Conservation (phyloP, 2,113 vertebrate genomes). For the Ictidomys tridecemlineatus region DNA sequence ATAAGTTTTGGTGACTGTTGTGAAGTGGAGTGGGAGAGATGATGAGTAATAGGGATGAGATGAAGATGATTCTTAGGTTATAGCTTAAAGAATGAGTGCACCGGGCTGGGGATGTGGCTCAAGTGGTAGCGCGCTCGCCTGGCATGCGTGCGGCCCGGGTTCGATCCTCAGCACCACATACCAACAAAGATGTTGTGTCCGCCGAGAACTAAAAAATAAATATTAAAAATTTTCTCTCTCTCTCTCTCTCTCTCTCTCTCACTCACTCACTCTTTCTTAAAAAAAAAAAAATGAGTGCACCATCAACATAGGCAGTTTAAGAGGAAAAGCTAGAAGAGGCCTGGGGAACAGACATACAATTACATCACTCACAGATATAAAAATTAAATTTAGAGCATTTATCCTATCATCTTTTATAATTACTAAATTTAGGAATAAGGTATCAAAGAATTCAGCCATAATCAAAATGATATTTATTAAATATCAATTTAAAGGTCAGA, state of each 20-base stretch:
- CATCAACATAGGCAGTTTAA: neutral
- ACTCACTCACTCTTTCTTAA: too few relatives aligned
- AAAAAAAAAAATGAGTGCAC: neutral
- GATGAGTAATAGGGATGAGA: neutral
- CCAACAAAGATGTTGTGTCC: too few relatives aligned
- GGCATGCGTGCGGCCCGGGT: too few relatives aligned
- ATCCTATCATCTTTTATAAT: neutral
- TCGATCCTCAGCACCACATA: too few relatives aligned
- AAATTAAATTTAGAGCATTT: constrained; percentile 13
- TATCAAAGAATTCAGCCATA: constrained; percentile 4
- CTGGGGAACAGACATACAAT: neutral
- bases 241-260: too few relatives aligned
- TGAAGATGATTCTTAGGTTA: neutral
- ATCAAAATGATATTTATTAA: constrained; percentile 22
- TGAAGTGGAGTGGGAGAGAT: neutral
- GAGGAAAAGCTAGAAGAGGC: neutral
- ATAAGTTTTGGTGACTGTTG: neutral
- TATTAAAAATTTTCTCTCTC: too few relatives aligned
- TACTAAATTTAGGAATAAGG: constrained; percentile 19
- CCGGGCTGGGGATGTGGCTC: too few relatives aligned
- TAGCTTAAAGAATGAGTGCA: neutral
- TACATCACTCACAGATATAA: neutral
- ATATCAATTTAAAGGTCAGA: neutral
- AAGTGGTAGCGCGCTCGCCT: too few relatives aligned
- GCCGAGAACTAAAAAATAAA: too few relatives aligned